Base-by-base conservation (phyloP, 1,140 invertebrate genomes). In the Ladona fulva region DNA sequence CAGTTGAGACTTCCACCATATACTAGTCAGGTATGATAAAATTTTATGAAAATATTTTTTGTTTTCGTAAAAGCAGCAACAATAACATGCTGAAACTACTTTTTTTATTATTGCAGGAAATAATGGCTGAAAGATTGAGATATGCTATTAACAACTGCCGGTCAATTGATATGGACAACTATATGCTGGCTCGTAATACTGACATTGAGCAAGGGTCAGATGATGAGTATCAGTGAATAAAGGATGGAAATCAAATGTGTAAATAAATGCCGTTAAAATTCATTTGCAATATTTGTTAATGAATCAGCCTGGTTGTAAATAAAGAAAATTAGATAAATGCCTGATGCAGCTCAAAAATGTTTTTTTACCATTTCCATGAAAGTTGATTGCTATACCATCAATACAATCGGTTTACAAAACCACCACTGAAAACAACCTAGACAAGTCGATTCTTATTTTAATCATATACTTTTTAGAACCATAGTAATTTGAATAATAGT, bases 101-200 rank as follows among this genome's bases (percentile, higher is more conserved):
- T 24, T 74, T 76, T 75, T 16, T 74, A 66, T 29, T 37, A 77
- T 76, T 78, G n/a, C 82, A 85, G 80, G 88, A 90, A 80, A 84
- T 90, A 5, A 87, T 92, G 85, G 87, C 88, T 3, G 90, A 91
- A 81, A 85, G 87, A 76, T 84, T 92, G 11, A 85, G 89, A 22
- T 92, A 92, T 82, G 90, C 90, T 24, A 91, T 92, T 77, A 89
- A 90, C 82, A 90, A 91, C 82, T 92, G 91, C 80, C 87, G 89
- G n/a, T 90, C 89, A 7, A 92, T 92, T 75, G 91, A 92, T 83
- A 91, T 92, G 90, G 91, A 92, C 82, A 91, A 91, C 83, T 92
- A 92, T 82, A 92, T 92, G 90, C 84, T 92, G 75, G 88, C 89
- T 11, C 84, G 91, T 74, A 91, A 91, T 81, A 85, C 86, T 14